Evolutionary conservation across 1,140 invertebrate species (phyloP), one percentile per base, ranked within the genome.

Genomic region (Drosophila pseudoobscura): DNA sequence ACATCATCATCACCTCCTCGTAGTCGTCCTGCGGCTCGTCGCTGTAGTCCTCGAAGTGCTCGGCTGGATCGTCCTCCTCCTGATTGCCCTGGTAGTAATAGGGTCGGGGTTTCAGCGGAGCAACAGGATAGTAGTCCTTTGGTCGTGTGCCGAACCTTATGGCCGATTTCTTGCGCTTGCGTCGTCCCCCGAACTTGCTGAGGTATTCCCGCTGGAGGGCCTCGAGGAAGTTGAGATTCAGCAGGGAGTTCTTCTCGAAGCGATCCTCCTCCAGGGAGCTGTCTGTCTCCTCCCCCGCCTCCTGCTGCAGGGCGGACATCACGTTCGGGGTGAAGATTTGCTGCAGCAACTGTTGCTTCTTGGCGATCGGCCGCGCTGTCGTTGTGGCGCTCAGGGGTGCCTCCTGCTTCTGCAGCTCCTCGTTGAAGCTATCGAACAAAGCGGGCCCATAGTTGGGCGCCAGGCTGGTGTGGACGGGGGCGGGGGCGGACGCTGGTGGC

Each of bases 181-280:
- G 56, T 6, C 60, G 75, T 4, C 78, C 58, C 0, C 61, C 76
- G 24, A 70, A 90, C 44, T 78, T 79, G 0, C 55, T 45, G 0
- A 84, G 35, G 55, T 90, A 90, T 57, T 90, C 79, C 6, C 53
- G 56, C 43, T 90, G 82, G 46, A 90, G 44, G 6, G 89, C 88
- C 8, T 85, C 79, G 26, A 90, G 51, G 43, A 90, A 90, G 50
- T 87, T 83, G 17, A 57, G 54, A 44, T 88, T 88, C 0, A 88
- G 24, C 24, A 79, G 65, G 1, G 77, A 66, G 47, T 83, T 89
- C 11, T 68, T 66, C 15, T 88, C 78, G 45, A 88, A 2, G 17
- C 56, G 45, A 56, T 71, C 69, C 26, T 69, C 57, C 9, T 75
- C 50, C 8, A 31, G 20, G 0, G 53, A n/a, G 6, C 35, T 62